Evolutionary conservation across 35 echinoderm and acorn worm species (phyloP).

Genomic region (Holothuria glaberrima): DNA sequence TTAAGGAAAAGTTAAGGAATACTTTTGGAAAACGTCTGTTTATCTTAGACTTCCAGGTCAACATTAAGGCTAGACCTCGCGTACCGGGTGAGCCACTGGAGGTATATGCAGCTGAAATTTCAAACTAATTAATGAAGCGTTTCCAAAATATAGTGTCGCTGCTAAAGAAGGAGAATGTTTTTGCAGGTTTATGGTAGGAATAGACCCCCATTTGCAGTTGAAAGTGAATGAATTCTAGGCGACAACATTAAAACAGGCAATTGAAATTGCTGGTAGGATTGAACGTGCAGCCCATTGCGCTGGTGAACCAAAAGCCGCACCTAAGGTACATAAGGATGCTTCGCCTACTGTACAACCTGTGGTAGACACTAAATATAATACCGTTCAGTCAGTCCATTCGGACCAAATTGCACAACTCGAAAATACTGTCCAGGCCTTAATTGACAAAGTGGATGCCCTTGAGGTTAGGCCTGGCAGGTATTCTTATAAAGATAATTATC

Average conservation of each 20-base stretch:
- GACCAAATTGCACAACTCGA: too few species aligned
- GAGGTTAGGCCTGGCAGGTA: too few species aligned
- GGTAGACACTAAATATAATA: too few species aligned
- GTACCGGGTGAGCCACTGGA: conserved; percentile 2
- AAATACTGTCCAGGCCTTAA: too few species aligned
- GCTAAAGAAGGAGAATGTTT: conserved; percentile 26
- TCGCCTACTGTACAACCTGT: too few species aligned
- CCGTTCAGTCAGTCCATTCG: too few species aligned
- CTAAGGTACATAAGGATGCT: too few species aligned
- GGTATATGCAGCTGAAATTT: conserved; percentile 25
- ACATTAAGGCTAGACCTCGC: neutral
- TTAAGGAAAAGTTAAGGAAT: neutral
- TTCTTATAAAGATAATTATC: too few species aligned
- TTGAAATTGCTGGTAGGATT: conserved; percentile 1
- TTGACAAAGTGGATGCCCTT: too few species aligned
- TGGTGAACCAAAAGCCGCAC: too few species aligned
- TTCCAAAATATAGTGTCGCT: too few species aligned
- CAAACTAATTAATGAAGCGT: too few species aligned
- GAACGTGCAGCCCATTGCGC: neutral
- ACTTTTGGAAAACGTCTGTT: neutral
- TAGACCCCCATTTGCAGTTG: conserved; percentile 12
- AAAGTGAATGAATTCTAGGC: neutral
- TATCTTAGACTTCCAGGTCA: neutral
- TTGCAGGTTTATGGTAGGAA: neutral
- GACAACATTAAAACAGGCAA: neutral